Percentiles rank a stretch among this genome's conserved stretches.
Conservation (phyloP, 2,888 invertebrate species). For the Monoplex corrugatus region DNA sequence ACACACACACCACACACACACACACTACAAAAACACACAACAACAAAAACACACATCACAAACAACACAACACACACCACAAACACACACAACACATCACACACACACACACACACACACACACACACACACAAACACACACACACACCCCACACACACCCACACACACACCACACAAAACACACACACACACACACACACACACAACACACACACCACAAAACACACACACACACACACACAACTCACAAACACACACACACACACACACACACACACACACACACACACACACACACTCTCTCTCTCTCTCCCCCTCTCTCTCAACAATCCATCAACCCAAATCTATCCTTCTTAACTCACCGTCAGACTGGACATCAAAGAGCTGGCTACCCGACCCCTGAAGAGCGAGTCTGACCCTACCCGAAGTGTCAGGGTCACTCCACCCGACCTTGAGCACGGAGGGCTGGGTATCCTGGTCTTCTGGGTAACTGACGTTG, state of each 20-base stretch:
- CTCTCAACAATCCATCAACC: background rate
- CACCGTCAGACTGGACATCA: conserved; percentile 64
- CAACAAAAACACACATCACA: background rate
- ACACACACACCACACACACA: background rate
- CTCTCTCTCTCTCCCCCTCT: background rate
- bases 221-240: background rate
- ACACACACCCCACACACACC: background rate
- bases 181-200: background rate
- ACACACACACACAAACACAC: background rate
- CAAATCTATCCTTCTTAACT: background rate
- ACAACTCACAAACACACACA: background rate
- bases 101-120: background rate
- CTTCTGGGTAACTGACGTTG: conserved; percentile 95
- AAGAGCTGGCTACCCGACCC: conserved; percentile 62
- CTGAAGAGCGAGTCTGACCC: conserved; percentile 46
- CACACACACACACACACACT: background rate
- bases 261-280: too few relatives aligned
- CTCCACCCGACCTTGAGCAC: conserved; percentile 86
- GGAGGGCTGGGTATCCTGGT: conserved; percentile 90
- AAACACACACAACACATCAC: background rate
- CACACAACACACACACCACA: background rate
- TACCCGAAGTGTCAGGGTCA: conserved; percentile 70
- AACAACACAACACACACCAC: background rate
- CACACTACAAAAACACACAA: background rate
- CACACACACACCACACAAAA: background rate